Percentiles rank a stretch among this genome's conserved stretches.
Conservation (phyloP, 2,113 vertebrate genomes). For the Tetraodon nigroviridis region DNA sequence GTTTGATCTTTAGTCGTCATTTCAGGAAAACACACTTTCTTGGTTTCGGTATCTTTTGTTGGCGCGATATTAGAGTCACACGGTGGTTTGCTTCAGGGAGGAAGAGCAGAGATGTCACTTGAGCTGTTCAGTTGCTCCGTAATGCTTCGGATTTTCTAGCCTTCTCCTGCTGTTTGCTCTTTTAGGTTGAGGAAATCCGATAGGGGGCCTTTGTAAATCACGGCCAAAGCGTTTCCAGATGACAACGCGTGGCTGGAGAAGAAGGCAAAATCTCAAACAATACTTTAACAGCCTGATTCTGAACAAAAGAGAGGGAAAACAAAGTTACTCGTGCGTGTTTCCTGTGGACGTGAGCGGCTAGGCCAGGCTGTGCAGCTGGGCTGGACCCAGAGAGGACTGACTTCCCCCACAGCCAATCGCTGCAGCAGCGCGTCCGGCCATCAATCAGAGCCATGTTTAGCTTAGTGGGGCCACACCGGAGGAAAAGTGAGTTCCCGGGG, state of each 20-base stretch:
- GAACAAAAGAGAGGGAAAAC: constrained; percentile 25
- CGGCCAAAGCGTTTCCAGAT: constrained; percentile 79
- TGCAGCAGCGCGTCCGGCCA: constrained; percentile 45
- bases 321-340: constrained; percentile 51
- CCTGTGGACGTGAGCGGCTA: constrained; percentile 49
- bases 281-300: constrained; percentile 38
- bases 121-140: constrained; percentile 38
- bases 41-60: background rate
- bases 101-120: constrained; percentile 19
- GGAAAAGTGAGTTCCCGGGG: constrained; percentile 19
- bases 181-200: constrained; percentile 71
- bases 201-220: constrained; percentile 72
- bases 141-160: constrained; percentile 52
- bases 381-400: constrained; percentile 19
- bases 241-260: constrained; percentile 59
- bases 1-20: background rate
- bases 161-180: constrained; percentile 52
- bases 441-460: constrained; percentile 56
- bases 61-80: background rate
- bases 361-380: constrained; percentile 30
- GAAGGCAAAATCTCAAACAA: constrained; percentile 37
- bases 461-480: constrained; percentile 31
- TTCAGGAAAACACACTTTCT: constrained; percentile 1
- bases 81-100: constrained; percentile 22
- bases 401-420: constrained; percentile 49